Evolutionary conservation across 1,140 invertebrate genomes (phyloP), one percentile per base, ranked within the genome.

Genomic region (Drosophila paulistorum): DNA sequence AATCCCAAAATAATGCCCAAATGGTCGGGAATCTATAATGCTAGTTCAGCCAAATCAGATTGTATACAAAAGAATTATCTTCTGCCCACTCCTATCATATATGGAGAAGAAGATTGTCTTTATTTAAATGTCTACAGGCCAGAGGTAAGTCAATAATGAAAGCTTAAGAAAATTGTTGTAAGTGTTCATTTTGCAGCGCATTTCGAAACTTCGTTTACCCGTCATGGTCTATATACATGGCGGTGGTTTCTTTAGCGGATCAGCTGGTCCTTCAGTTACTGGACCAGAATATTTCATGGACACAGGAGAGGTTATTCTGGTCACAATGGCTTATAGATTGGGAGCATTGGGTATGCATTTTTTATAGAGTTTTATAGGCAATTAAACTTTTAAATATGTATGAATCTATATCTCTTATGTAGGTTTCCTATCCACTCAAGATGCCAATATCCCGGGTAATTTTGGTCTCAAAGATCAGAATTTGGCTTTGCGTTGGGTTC

Each of bases 81-180:
- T 14, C 7, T 92, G 45, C 90, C 90, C 1, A 79, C 69, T 23
- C 87, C 90, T 0, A 10, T 66, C 0, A 68, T 92, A 23, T 73
- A 75, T 10, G 93, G 93, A 11, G 45, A 74, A 1, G 94, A 95
- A 83, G 94, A 95, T 81, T 95, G 95, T 72, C 89, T 95, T 0
- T 95, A 94, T 74, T 79, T 95, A 11, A 95, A 95, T 77, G 93
- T 95, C 14, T 95, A 94, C 89, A 90, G 93, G 41, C 95, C 95
- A 23, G 71, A 85, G 75, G 94, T 95, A 72, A 80, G 74, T 71
- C 7, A 23, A 1, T 14, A 33, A 37, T 0, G 42, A 14, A 45
- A 9, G 13, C 17, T 3, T 5, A 23, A 42, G 9, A 41, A 42
- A 23, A 61, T 14, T 14, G 3, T 42, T 20, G 14, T 26, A 23